A percentile compares a stretch with the other conserved stretches of the same genome.
These are phyloP conservation scores for Galagoides demidoff DNA, from an alignment of 2,797 vertebrate genomes.

Conservation along the genomic window DNA sequence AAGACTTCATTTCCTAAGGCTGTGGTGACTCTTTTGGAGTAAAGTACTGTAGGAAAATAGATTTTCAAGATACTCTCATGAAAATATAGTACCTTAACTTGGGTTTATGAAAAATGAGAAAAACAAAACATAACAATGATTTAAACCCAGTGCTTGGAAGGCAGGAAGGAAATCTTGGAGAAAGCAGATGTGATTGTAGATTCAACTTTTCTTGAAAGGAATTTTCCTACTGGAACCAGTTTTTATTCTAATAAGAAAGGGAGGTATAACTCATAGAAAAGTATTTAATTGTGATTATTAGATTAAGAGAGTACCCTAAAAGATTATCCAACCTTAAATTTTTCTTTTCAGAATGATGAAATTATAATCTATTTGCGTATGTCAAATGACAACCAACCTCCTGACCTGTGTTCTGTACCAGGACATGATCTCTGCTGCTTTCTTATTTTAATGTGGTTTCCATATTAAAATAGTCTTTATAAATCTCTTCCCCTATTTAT, in stretches of 20 bases:
- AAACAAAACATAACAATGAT: background rate
- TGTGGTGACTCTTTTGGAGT: background rate
- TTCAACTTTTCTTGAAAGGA: background rate
- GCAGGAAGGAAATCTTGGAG: background rate
- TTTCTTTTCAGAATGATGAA: background rate
- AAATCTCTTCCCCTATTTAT: background rate
- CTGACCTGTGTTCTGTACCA: background rate
- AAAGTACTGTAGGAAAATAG: background rate
- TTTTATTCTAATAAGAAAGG: background rate
- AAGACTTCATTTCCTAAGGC: background rate
- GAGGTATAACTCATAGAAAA: background rate
- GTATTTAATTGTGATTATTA: background rate
- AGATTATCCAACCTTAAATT: background rate
- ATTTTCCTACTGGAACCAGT: background rate
- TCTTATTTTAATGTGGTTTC: background rate
- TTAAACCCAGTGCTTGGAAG: background rate
- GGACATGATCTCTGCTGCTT: background rate
- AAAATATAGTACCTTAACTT: background rate
- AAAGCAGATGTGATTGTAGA: background rate
- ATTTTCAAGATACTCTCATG: background rate
- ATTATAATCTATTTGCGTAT: background rate
- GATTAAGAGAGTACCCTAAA: background rate
- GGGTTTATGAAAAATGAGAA: background rate
- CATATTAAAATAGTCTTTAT: background rate
- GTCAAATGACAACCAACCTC: background rate